These are phyloP conservation scores for Strongylocentrotus purpuratus DNA, from an alignment of 35 echinoderm and acorn worm species.

Conservation along the genomic window DNA sequence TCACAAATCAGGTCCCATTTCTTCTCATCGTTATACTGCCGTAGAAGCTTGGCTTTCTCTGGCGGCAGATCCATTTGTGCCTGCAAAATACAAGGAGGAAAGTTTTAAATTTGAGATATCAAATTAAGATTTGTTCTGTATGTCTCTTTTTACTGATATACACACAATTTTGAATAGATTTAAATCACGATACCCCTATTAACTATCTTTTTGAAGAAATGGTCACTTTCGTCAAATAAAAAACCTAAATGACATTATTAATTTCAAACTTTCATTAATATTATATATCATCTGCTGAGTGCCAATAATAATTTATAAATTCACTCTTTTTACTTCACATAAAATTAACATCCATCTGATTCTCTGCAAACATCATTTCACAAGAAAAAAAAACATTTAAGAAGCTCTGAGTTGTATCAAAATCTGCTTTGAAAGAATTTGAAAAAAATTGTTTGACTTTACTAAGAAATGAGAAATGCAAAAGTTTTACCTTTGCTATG, in stretches of 20 bases:
- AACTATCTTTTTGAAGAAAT: no score
- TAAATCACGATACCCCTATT: no score
- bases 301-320: no score
- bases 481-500: neutral
- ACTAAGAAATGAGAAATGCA: neutral
- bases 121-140: no score
- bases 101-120: neutral
- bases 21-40: constrained; percentile 97
- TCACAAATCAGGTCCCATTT: constrained; percentile 99
- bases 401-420: neutral
- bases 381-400: neutral
- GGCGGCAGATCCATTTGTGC: constrained; percentile 98
- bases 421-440: neutral
- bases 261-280: neutral
- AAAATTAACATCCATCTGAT: no score
- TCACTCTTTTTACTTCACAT: no score
- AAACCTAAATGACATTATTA: no score
- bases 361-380: no score
- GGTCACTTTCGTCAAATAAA: neutral
- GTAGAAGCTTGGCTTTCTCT: constrained; percentile 93
- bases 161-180: no score
- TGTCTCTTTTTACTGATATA: no score
- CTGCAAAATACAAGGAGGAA: constrained; percentile 61
- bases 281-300: neutral
- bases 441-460: neutral